These are phyloP conservation scores for Leucania comma DNA, from an alignment of 2,888 invertebrate genomes.

Conservation along the genomic window DNA sequence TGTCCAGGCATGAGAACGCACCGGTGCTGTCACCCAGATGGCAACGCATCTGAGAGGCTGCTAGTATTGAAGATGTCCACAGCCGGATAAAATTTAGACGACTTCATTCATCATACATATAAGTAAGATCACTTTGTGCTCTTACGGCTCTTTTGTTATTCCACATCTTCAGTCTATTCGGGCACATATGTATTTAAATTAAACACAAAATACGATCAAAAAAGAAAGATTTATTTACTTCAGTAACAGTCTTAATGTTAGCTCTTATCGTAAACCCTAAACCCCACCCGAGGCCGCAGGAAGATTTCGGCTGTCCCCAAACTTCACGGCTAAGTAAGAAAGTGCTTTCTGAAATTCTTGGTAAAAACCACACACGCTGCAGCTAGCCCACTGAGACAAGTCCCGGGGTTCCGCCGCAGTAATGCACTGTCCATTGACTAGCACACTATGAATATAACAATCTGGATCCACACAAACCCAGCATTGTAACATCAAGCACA, in stretches of 20 bases:
- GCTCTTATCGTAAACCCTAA: conserved; percentile 64
- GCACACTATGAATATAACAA: conserved; percentile 51
- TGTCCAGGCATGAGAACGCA: too few relatives aligned
- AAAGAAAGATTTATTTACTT: conserved; percentile 62
- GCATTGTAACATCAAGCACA: conserved; percentile 60
- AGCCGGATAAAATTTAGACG: background rate
- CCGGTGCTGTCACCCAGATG: background rate
- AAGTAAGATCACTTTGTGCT: background rate
- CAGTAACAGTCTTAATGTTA: conserved; percentile 67
- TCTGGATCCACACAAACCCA: conserved; percentile 59
- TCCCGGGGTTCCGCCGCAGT: conserved; percentile 78
- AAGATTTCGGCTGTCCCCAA: conserved; percentile 59
- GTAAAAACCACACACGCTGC: conserved; percentile 63
- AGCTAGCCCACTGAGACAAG: conserved; percentile 78
- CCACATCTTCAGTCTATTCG: too few relatives aligned
- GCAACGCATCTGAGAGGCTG: too few relatives aligned
- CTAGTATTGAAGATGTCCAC: too few relatives aligned
- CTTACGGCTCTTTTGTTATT: background rate
- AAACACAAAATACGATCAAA: conserved; percentile 40
- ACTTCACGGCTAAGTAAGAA: conserved; percentile 62
- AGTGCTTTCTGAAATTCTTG: conserved; percentile 62
- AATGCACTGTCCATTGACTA: conserved; percentile 49
- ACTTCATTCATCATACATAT: background rate
- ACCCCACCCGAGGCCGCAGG: conserved; percentile 59
- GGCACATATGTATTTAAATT: background rate